Evolutionary conservation across 2,113 vertebrate genomes (phyloP).

Genomic region (Phalacrocorax aristotelis): DNA sequence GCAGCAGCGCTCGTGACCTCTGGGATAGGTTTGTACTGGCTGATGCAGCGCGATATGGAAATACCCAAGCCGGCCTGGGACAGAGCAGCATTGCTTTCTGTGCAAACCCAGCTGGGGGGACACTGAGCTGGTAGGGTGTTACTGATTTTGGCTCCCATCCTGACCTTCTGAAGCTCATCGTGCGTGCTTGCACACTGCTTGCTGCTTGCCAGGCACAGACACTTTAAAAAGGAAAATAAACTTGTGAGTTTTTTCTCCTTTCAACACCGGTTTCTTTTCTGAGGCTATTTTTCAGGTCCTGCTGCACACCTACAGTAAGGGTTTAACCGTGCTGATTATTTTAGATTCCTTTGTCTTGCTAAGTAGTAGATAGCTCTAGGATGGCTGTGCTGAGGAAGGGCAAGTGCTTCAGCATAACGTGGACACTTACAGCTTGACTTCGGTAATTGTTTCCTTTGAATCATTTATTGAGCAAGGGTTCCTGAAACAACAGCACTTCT

Average conservation of each 20-base stretch:
- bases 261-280: background rate
- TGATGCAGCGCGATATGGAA: fast-evolving
- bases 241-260: background rate
- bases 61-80: background rate
- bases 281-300: background rate
- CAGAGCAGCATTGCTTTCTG: background rate
- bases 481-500: background rate
- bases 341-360: background rate
- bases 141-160: background rate
- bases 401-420: background rate
- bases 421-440: background rate
- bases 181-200: background rate
- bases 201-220: background rate
- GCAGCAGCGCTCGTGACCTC: background rate
- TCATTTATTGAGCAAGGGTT: background rate
- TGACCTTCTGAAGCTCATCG: background rate
- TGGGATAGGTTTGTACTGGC: background rate
- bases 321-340: background rate
- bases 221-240: background rate
- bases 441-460: background rate
- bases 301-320: background rate
- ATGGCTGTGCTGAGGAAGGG: background rate
- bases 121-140: background rate
- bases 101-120: background rate
- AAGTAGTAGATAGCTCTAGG: background rate